Conservation (phyloP, 1,140 invertebrate genomes). For the Eriocheir sinensis region DNA sequence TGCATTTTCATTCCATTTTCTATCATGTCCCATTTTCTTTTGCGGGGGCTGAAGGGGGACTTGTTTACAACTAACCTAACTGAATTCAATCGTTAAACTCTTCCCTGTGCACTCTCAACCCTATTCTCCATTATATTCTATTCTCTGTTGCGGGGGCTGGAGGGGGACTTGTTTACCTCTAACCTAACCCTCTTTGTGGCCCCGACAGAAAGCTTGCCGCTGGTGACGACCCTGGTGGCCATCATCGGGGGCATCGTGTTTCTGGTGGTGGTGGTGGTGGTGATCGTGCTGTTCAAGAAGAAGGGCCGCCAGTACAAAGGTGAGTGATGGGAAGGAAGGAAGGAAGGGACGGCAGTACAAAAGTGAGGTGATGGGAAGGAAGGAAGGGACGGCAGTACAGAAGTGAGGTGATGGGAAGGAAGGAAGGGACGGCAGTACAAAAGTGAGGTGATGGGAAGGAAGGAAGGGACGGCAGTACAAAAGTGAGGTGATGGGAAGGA, state of each 20-base stretch:
- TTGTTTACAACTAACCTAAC: too few species aligned
- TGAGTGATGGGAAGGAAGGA: conserved; percentile 8
- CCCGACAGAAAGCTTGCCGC: conserved; percentile 85
- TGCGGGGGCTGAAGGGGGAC: too few species aligned
- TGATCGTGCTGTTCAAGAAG: conserved; percentile 84
- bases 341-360: too few species aligned
- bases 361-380: background rate
- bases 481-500: too few species aligned
- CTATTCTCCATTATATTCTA: too few species aligned
- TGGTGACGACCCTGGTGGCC: conserved; percentile 86
- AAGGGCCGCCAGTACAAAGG: conserved; percentile 78
- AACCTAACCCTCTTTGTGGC: background rate
- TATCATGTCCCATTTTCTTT: too few species aligned
- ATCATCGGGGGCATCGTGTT: conserved; percentile 87
- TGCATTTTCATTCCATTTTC: too few species aligned
- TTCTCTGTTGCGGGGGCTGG: too few species aligned
- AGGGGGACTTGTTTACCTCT: background rate
- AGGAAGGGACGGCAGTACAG: background rate
- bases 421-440: too few species aligned
- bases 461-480: too few species aligned
- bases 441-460: background rate
- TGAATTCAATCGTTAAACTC: too few species aligned
- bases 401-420: background rate
- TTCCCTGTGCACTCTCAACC: too few species aligned
- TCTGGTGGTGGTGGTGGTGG: conserved; percentile 86